Percentiles rank a stretch among this genome's conserved stretches.
These are phyloP conservation scores for Eulacestoma nigropectus DNA, from an alignment of 2,113 vertebrate species.

Conservation along the genomic window DNA sequence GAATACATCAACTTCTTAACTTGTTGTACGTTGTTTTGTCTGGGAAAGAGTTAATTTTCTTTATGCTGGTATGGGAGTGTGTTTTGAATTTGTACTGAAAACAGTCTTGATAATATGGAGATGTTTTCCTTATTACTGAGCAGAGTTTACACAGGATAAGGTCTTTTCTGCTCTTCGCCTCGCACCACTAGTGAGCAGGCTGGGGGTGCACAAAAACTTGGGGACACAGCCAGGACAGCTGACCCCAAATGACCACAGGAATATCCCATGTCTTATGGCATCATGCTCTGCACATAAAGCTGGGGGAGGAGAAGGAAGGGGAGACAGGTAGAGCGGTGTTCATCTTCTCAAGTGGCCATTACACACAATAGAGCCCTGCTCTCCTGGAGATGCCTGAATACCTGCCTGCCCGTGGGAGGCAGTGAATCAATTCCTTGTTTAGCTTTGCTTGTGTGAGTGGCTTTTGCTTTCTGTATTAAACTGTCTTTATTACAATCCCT, in stretches of 20 bases:
- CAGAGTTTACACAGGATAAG: neutral
- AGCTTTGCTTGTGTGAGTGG: neutral
- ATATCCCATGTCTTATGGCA: neutral
- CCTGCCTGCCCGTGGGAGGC: neutral
- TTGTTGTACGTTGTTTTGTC: neutral
- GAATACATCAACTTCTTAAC: neutral
- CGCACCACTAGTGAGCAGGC: neutral
- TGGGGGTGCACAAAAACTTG: neutral
- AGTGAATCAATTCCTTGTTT: neutral
- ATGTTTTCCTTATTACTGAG: neutral
- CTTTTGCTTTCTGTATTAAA: neutral
- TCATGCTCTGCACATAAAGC: neutral
- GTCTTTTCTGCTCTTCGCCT: neutral
- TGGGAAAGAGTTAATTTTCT: neutral
- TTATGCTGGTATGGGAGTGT: neutral
- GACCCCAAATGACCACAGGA: neutral
- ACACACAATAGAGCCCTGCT: neutral
- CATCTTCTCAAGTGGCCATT: neutral
- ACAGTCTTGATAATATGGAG: neutral
- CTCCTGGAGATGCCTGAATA: neutral
- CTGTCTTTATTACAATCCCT: neutral
- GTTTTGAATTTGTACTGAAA: neutral
- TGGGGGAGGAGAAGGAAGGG: neutral
- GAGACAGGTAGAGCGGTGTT: neutral
- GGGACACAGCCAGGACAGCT: neutral